Percentiles rank a stretch among this genome's conserved stretches.
Conservation (phyloP, 2,113 vertebrate species). For the Rhea pennata region DNA sequence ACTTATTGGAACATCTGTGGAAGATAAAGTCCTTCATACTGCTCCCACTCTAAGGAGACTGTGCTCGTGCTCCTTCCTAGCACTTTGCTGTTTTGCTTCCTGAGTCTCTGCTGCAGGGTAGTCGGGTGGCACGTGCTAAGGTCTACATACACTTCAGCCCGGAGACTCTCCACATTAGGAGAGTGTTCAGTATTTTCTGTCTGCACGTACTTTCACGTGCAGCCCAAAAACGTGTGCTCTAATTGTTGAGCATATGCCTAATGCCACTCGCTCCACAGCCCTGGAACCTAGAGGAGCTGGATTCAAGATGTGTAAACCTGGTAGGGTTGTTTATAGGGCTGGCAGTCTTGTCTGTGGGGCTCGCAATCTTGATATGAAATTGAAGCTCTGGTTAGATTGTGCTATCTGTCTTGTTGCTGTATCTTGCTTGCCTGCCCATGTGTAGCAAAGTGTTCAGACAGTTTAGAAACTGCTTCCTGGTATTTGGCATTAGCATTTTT, state of each 20-base stretch:
- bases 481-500: neutral
- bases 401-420: neutral
- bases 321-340: neutral
- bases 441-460: neutral
- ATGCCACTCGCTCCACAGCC: neutral
- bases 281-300: neutral
- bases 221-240: neutral
- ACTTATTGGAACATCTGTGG: neutral
- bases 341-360: neutral
- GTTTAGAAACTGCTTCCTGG: neutral
- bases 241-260: neutral
- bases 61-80: neutral
- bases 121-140: neutral
- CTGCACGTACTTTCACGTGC: rapidly evolving
- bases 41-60: neutral
- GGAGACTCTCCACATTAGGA: neutral
- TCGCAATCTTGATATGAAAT: neutral
- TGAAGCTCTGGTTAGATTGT: neutral
- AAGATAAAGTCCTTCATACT: neutral
- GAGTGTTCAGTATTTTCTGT: neutral
- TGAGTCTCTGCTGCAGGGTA: neutral
- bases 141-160: rapidly evolving
- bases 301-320: neutral
- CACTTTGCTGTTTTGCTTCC: neutral
- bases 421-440: neutral